phyloP scores from a whole-genome alignment of 2,888 invertebrate species.

The Arenicola marina region DNA sequence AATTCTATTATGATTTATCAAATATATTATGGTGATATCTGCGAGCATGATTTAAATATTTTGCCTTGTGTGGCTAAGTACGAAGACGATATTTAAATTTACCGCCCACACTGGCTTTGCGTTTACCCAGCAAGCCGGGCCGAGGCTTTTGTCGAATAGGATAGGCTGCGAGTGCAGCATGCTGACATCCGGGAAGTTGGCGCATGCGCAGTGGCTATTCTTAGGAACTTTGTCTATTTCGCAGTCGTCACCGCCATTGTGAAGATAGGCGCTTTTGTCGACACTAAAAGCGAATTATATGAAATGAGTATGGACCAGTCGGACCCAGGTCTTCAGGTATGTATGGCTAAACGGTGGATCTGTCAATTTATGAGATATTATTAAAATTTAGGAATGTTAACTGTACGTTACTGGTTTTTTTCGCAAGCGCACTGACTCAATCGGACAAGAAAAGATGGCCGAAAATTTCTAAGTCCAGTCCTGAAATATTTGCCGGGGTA shows the following conservation, averaged over 20 bases:
- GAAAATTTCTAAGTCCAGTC: constrained; percentile 50
- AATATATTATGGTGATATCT: too few species aligned
- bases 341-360: too few species aligned
- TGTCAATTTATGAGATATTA: too few species aligned
- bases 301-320: neutral
- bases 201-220: constrained; percentile 44
- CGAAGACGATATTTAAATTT: too few species aligned
- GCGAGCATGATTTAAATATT: too few species aligned
- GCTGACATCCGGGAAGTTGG: constrained; percentile 16
- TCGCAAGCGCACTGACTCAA: neutral
- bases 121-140: too few species aligned
- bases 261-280: neutral
- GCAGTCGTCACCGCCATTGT: neutral
- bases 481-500: constrained; percentile 12
- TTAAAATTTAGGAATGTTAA: too few species aligned
- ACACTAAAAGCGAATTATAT: neutral
- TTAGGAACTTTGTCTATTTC: constrained; percentile 47
- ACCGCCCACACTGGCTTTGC: too few species aligned
- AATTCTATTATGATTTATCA: too few species aligned
- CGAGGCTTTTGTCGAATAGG: too few species aligned
- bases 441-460: constrained; percentile 43
- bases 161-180: constrained; percentile 6
- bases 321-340: neutral
- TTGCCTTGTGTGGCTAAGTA: too few species aligned
- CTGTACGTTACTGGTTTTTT: neutral